phyloP scores from a whole-genome alignment of 2,113 vertebrate genomes.

The Cyphomyrus plagiostoma region DNA sequence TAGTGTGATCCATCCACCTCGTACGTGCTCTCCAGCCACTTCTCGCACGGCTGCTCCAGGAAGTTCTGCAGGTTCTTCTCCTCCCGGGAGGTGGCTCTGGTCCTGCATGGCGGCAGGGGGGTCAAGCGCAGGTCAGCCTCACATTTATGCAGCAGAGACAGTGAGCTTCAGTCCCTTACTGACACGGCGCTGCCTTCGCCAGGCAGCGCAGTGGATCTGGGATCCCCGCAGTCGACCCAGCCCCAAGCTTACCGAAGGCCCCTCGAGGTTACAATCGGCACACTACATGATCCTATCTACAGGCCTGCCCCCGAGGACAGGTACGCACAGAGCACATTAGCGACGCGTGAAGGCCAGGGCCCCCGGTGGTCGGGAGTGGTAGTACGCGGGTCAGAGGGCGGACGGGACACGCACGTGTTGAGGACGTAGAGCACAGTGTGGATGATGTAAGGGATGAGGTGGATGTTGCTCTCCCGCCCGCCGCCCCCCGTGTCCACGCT shows the following conservation, averaged over 20 bases:
- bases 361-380: neutral
- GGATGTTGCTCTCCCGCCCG: slow-evolving; percentile 95
- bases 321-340: neutral
- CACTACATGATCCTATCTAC: neutral
- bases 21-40: slow-evolving; percentile 90
- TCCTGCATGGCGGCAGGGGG: slow-evolving; percentile 55
- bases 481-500: slow-evolving; percentile 91
- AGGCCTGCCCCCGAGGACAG: neutral
- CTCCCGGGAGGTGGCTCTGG: slow-evolving; percentile 88
- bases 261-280: neutral
- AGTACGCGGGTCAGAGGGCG: neutral
- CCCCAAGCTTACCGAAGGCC: neutral
- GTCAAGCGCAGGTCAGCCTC: neutral
- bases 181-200: neutral
- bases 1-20: slow-evolving; percentile 96
- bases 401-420: slow-evolving; percentile 78
- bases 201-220: neutral
- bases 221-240: neutral
- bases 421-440: slow-evolving; percentile 98
- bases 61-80: slow-evolving; percentile 96
- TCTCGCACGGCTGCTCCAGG: slow-evolving; percentile 90
- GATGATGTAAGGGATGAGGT: slow-evolving; percentile 97
- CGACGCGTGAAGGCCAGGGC: neutral
- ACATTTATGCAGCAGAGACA: neutral
- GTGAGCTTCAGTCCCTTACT: no score